A percentile compares a stretch with the other conserved stretches of the same genome.
These are phyloP conservation scores for Chaitophorus viminalis DNA, from an alignment of 2,888 invertebrate genomes.

Conservation along the genomic window DNA sequence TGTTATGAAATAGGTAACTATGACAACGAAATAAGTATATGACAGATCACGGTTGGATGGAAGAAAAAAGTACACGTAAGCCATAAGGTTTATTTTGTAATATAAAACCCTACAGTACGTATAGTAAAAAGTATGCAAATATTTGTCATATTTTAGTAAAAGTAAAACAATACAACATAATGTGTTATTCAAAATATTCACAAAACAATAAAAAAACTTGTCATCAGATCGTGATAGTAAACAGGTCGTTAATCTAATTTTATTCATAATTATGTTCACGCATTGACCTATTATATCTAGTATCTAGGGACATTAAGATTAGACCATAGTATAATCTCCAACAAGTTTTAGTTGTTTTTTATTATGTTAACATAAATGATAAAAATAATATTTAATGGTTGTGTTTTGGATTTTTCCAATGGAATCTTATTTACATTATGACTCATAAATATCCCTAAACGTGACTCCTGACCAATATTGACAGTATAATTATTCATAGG, in stretches of 20 bases:
- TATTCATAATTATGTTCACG: neutral
- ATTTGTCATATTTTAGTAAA: neutral
- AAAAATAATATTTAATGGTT: neutral
- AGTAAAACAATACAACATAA: neutral
- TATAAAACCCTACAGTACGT: neutral
- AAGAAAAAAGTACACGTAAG: neutral
- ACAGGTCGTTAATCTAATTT: constrained; percentile 5
- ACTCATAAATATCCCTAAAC: too few species aligned
- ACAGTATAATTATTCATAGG: too few species aligned
- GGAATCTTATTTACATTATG: too few species aligned
- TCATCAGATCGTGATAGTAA: neutral
- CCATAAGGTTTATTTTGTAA: neutral
- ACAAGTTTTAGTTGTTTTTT: neutral
- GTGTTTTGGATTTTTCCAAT: neutral
- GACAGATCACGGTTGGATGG: neutral
- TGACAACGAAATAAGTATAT: neutral
- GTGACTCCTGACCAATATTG: too few species aligned
- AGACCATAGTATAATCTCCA: neutral
- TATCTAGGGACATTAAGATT: neutral
- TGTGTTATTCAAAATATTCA: neutral
- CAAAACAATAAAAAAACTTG: neutral
- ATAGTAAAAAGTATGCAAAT: neutral
- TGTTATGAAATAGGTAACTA: neutral
- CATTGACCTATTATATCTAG: neutral
- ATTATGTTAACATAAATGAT: neutral